Percentiles rank a stretch among this genome's conserved stretches.
phyloP scores from a whole-genome alignment of 1,140 invertebrate genomes.

The Listronotus bonariensis region DNA sequence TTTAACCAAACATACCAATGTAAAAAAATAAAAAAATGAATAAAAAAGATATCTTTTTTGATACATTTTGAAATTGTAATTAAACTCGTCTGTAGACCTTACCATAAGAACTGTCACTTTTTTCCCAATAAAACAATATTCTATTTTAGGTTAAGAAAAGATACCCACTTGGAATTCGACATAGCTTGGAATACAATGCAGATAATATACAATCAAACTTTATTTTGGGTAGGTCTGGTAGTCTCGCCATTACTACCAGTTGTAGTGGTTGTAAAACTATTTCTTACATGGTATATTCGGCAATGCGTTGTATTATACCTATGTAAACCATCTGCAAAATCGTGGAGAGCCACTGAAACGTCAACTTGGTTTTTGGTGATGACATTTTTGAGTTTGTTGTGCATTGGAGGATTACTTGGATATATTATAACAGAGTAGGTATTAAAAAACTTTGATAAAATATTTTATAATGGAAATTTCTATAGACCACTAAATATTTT shows the following conservation, averaged over 20 bases:
- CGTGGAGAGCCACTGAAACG: conserved; percentile 73
- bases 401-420: conserved; percentile 22
- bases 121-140: no score
- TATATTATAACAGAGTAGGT: conserved; percentile 37
- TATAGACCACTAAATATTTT: no score
- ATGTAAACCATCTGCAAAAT: conserved; percentile 63
- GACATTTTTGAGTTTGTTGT: conserved; percentile 61
- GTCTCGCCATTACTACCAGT: conserved; percentile 69
- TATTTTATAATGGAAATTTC: no score
- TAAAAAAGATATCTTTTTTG: no score
- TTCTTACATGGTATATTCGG: conserved; percentile 72
- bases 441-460: no score
- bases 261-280: conserved; percentile 67
- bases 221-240: conserved; percentile 73
- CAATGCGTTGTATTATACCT: conserved; percentile 59
- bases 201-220: conserved; percentile 75
- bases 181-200: conserved; percentile 73
- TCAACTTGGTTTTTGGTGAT: conserved; percentile 72
- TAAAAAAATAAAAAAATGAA: no score
- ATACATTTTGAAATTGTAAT: no score
- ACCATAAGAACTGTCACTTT: no score
- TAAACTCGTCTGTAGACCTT: no score
- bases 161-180: conserved; percentile 64
- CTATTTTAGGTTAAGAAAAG: conserved; percentile 17
- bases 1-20: no score